A percentile compares a stretch with the other conserved stretches of the same genome.
phyloP scores from a whole-genome alignment of 2,797 vertebrate genomes.

The Poeciliopsis paucimaculata region DNA sequence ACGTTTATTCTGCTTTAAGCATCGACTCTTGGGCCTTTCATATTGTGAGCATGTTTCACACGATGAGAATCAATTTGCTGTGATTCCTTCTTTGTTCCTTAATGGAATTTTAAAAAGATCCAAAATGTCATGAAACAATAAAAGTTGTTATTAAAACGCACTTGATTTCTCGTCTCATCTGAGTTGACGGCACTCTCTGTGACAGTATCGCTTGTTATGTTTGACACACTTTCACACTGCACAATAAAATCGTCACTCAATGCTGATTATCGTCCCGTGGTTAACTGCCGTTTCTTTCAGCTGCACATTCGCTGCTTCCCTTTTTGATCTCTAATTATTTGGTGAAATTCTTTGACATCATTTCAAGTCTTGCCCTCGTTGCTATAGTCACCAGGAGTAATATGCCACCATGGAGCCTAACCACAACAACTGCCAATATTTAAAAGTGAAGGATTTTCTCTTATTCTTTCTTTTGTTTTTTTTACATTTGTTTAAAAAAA shows the following conservation, averaged over 20 bases:
- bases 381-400: not conserved
- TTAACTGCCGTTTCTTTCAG: constrained; percentile 47
- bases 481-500: not conserved
- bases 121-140: constrained; percentile 51
- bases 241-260: constrained; percentile 42
- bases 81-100: constrained; percentile 3
- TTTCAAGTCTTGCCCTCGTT: constrained; percentile 35
- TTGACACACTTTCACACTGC: not conserved
- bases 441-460: not conserved
- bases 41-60: constrained; percentile 34
- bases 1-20: constrained; percentile 11
- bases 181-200: not conserved
- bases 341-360: constrained; percentile 41
- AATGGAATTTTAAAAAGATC: constrained; percentile 30
- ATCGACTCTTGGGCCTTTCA: constrained; percentile 25
- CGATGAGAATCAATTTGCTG: constrained; percentile 15
- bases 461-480: not conserved
- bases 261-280: constrained; percentile 40
- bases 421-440: not conserved
- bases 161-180: not conserved
- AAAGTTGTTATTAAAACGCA: constrained; percentile 33
- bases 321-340: not conserved
- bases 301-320: constrained; percentile 32
- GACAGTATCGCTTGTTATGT: not conserved
- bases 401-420: not conserved